These are phyloP conservation scores for Pyrgilauda ruficollis DNA, from an alignment of 2,113 vertebrate species.

Conservation along the genomic window DNA sequence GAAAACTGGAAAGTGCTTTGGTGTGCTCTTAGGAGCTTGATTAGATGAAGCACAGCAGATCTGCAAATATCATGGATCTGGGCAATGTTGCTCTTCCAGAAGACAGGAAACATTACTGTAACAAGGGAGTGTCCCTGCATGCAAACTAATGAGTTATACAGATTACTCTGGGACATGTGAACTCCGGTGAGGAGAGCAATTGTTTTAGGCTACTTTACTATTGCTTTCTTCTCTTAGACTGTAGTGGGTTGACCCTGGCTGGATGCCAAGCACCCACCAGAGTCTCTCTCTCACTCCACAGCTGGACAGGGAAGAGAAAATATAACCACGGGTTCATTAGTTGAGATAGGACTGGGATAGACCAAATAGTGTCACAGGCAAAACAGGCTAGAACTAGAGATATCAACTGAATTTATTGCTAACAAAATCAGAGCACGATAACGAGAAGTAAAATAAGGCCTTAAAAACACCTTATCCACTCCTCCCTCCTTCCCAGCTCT, in stretches of 20 bases:
- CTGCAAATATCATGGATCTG: background rate
- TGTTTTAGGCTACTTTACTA: background rate
- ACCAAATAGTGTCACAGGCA: background rate
- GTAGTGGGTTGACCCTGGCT: background rate
- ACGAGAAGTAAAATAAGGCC: background rate
- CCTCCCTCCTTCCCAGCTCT: background rate
- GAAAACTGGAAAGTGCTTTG: background rate
- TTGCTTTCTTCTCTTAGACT: background rate
- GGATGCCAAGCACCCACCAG: background rate
- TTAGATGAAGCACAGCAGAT: background rate
- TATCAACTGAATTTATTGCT: background rate
- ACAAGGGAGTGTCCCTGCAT: background rate
- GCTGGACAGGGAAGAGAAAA: background rate
- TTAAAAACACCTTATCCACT: background rate
- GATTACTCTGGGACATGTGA: background rate
- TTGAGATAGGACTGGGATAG: background rate
- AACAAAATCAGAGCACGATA: background rate
- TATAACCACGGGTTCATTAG: background rate
- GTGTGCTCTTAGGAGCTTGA: background rate
- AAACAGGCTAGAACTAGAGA: background rate
- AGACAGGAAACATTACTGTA: background rate
- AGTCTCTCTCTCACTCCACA: background rate
- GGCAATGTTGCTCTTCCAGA: background rate
- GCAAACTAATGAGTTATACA: background rate
- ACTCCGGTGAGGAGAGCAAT: background rate